These are phyloP conservation scores for Stenoptilia bipunctidactyla DNA, from an alignment of 2,888 invertebrate species.

Conservation along the genomic window DNA sequence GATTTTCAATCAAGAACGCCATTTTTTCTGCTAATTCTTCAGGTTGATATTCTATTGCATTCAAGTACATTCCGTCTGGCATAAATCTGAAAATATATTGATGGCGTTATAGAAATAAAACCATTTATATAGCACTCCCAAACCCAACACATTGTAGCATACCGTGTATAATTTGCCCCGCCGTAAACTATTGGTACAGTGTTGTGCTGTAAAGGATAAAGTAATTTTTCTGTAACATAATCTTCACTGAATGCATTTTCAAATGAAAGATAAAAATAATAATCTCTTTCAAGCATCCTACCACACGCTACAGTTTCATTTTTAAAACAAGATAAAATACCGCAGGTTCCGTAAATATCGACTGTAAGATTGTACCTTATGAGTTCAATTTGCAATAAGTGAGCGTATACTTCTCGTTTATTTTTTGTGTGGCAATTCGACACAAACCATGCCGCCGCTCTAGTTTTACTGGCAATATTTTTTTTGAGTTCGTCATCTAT, in stretches of 20 bases:
- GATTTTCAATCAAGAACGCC: slow-evolving; percentile 20
- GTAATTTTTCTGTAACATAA: too few relatives aligned
- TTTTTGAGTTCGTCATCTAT: slow-evolving; percentile 22
- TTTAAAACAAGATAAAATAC: slow-evolving; percentile 22
- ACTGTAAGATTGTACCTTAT: slow-evolving; percentile 21
- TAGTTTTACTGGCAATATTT: slow-evolving; percentile 22
- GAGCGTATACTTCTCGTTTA: slow-evolving; percentile 18
- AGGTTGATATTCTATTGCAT: slow-evolving; percentile 18
- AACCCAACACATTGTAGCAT: too few relatives aligned
- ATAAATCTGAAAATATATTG: too few relatives aligned
- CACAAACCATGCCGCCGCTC: slow-evolving; percentile 33
- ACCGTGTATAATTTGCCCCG: too few relatives aligned
- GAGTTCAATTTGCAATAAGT: slow-evolving; percentile 19
- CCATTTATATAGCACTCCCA: too few relatives aligned
- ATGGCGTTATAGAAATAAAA: too few relatives aligned
- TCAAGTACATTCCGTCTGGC: slow-evolving; percentile 25
- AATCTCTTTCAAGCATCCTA: slow-evolving; percentile 24
- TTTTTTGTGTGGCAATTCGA: slow-evolving; percentile 27
- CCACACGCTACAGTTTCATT: slow-evolving; percentile 20
- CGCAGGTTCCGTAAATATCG: slow-evolving; percentile 33
- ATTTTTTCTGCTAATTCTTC: slow-evolving; percentile 22
- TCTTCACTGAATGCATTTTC: too few relatives aligned
- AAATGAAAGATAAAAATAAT: slow-evolving; percentile 41
- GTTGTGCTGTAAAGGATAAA: too few relatives aligned
- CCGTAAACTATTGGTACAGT: too few relatives aligned